These are phyloP conservation scores for Agelas oroides DNA, from an alignment of 37 sponge, comb jelly and placozoan species.

Conservation along the genomic window DNA sequence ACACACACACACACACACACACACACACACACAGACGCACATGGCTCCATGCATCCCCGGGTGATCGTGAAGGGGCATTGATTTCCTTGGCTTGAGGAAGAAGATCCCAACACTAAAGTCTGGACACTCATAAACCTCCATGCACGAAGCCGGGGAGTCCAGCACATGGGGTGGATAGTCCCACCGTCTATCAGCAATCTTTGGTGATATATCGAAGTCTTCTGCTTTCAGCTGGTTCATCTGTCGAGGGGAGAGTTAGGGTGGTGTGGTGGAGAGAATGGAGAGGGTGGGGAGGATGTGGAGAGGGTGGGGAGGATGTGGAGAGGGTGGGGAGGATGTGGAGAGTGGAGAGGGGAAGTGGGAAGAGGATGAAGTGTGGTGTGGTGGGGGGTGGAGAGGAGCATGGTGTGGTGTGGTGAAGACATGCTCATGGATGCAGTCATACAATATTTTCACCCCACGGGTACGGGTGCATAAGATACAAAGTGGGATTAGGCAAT, in stretches of 20 bases:
- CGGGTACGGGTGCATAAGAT: too few species aligned
- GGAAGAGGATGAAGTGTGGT: too few species aligned
- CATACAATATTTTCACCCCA: too few species aligned
- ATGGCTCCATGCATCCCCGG: slow-evolving; percentile 83
- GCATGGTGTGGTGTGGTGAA: too few species aligned
- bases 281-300: background rate
- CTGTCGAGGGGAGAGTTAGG: slow-evolving; percentile 6
- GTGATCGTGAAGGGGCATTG: slow-evolving; percentile 81
- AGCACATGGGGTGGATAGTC: slow-evolving; percentile 44
- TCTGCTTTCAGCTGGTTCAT: slow-evolving; percentile 46
- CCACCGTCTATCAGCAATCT: slow-evolving; percentile 53
- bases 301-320: background rate
- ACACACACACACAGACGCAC: slow-evolving; percentile 44
- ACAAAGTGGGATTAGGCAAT: too few species aligned
- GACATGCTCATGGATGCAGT: too few species aligned
- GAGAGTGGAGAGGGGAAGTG: too few species aligned
- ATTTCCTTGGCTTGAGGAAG: slow-evolving; percentile 56
- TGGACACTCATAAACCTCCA: slow-evolving; percentile 63
- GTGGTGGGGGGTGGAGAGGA: too few species aligned
- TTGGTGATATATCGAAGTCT: slow-evolving; percentile 58
- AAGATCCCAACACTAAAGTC: slow-evolving; percentile 74
- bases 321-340: too few species aligned
- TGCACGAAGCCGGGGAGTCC: slow-evolving; percentile 63
- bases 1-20: too few species aligned
- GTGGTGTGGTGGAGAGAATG: background rate